Percentiles rank a stretch among this genome's conserved stretches.
These are phyloP conservation scores for Gymnoscelis rufifasciata DNA, from an alignment of 2,888 invertebrate genomes.

Conservation along the genomic window DNA sequence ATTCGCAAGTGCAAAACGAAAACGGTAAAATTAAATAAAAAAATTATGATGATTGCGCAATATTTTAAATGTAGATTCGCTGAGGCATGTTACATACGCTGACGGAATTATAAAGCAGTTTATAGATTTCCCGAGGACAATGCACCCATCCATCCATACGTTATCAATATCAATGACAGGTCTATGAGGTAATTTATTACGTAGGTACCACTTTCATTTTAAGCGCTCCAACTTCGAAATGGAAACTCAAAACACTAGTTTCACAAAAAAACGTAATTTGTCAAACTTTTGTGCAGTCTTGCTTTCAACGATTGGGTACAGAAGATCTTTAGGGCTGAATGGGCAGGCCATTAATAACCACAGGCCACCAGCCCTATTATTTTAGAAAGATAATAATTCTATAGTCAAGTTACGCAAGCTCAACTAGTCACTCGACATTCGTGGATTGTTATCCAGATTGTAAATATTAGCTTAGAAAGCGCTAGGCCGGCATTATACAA, in stretches of 20 bases:
- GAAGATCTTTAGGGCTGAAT: slow-evolving; percentile 28
- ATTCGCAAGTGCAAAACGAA: background rate
- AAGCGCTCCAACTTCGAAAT: background rate
- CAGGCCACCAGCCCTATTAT: slow-evolving; percentile 24
- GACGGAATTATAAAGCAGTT: slow-evolving; percentile 1
- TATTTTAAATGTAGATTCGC: background rate
- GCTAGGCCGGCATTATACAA: slow-evolving; percentile 10
- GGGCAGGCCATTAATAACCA: slow-evolving; percentile 32
- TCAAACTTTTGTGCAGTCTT: slow-evolving; percentile 18
- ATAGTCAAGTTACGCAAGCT: slow-evolving; percentile 23
- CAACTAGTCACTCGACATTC: background rate
- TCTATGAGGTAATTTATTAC: background rate
- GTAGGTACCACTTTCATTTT: background rate
- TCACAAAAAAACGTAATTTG: slow-evolving; percentile 11
- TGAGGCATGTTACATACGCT: background rate
- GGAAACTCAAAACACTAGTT: background rate
- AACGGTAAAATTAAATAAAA: background rate
- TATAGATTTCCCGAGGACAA: slow-evolving; percentile 2
- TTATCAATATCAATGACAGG: slow-evolving; percentile 2
- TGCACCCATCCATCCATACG: background rate
- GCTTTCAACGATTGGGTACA: slow-evolving; percentile 4
- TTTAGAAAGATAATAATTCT: slow-evolving; percentile 30
- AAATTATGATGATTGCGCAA: background rate
- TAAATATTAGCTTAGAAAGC: slow-evolving; percentile 26
- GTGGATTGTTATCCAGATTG: slow-evolving; percentile 14